Percentiles rank a stretch among this genome's conserved stretches.
These are phyloP conservation scores for Ctenodactylus gundi DNA, from an alignment of 2,113 vertebrate species.

Conservation along the genomic window DNA sequence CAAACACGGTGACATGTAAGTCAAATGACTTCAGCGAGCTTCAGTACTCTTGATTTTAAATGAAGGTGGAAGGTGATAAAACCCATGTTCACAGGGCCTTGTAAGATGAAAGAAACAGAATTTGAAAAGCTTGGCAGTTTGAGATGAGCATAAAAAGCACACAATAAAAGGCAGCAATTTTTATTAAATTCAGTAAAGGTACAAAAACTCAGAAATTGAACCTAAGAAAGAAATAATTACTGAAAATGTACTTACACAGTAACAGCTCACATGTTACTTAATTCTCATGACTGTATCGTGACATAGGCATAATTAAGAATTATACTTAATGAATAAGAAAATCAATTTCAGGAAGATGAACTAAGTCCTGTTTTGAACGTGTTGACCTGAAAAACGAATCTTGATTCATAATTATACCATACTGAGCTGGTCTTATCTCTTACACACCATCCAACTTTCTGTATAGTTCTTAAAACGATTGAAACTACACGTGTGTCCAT, in stretches of 20 bases:
- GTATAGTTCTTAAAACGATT: neutral
- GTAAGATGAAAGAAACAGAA: neutral
- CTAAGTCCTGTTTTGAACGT: neutral
- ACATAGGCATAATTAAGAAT: neutral
- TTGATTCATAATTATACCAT: neutral
- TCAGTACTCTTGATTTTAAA: neutral
- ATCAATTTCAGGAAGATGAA: neutral
- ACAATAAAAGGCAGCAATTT: neutral
- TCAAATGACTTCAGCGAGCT: neutral
- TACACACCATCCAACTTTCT: neutral
- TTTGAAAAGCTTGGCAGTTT: neutral
- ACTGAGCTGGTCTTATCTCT: neutral
- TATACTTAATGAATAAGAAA: slow-evolving; percentile 2
- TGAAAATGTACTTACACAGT: neutral
- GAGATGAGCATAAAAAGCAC: neutral
- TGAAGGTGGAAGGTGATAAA: neutral
- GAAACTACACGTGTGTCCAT: neutral
- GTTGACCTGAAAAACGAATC: neutral
- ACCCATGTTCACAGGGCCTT: neutral
- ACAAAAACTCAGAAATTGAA: slow-evolving; percentile 12
- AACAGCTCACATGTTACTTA: neutral
- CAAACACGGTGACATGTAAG: neutral
- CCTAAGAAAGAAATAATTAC: neutral
- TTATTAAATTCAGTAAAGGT: neutral
- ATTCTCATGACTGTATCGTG: neutral